Conservation (phyloP, 2,888 invertebrate species). For the Agrochola macilenta region DNA sequence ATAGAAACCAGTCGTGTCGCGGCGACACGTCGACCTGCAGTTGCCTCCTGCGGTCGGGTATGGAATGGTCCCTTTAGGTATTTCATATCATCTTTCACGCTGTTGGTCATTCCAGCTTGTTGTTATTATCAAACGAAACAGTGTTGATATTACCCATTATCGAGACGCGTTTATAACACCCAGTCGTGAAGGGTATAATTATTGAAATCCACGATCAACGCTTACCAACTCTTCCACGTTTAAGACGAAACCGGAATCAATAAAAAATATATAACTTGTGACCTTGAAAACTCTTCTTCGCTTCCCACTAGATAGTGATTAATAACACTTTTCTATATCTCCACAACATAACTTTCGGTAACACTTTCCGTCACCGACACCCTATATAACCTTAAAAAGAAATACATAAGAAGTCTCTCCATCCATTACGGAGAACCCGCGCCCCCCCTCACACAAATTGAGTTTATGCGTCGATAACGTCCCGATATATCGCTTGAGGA, state of each 20-base stretch:
- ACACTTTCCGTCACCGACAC: conserved; percentile 13
- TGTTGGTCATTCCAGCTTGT: neutral
- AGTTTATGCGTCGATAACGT: conserved; percentile 64
- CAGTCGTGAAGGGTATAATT: neutral
- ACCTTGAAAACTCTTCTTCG: neutral
- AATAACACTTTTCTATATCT: neutral
- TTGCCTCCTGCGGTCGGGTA: too few relatives aligned
- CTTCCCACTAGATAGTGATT: neutral
- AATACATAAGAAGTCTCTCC: conserved; percentile 35
- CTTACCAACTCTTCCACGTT: neutral
- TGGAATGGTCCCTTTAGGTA: neutral
- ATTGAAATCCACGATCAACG: neutral
- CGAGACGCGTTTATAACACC: neutral
- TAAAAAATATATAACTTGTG: neutral
- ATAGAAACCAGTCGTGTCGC: too few relatives aligned
- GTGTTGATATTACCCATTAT: neutral
- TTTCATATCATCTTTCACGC: neutral
- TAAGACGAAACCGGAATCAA: neutral
- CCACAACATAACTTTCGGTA: neutral
- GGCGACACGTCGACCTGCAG: too few relatives aligned
- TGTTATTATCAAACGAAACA: neutral
- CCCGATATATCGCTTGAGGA: conserved; percentile 46
- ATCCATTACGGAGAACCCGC: conserved; percentile 52
- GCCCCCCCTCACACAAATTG: conserved; percentile 55
- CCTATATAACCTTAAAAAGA: conserved; percentile 41